A percentile compares a stretch with the other conserved stretches of the same genome.
These are phyloP conservation scores for Zenarchopterus dispar DNA, from an alignment of 2,797 vertebrate species.

Conservation along the genomic window DNA sequence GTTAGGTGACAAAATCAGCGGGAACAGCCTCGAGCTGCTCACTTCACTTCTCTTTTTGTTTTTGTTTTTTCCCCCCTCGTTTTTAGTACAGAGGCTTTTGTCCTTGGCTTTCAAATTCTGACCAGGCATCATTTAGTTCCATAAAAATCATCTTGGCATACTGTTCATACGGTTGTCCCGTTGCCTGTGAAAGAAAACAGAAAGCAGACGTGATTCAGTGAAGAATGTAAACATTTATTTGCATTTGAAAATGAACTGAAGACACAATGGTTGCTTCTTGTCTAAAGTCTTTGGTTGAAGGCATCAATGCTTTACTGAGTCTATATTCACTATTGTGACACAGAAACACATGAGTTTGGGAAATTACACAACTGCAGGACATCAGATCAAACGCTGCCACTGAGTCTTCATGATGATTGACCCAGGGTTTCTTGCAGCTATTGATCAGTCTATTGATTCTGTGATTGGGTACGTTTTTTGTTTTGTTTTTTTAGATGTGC, in stretches of 20 bases:
- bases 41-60: constrained; percentile 1
- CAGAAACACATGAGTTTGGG: too few relatives aligned
- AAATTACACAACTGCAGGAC: neutral
- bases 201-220: neutral
- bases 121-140: constrained; percentile 99
- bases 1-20: constrained; percentile 37
- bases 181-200: constrained; percentile 85
- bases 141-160: constrained; percentile 99
- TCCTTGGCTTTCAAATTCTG: constrained; percentile 99
- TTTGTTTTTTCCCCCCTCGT: constrained; percentile 8
- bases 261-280: too few relatives aligned
- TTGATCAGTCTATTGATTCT: constrained; percentile 29
- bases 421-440: too few relatives aligned
- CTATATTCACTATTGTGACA: too few relatives aligned
- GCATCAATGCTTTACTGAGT: too few relatives aligned
- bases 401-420: constrained; percentile 2
- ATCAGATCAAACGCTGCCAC: neutral
- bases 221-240: too few relatives aligned
- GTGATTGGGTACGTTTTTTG: constrained; percentile 14
- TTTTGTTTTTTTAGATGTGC: constrained; percentile 9
- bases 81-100: constrained; percentile 95
- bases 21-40: constrained; percentile 43
- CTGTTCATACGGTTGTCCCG: constrained; percentile 98
- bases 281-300: too few relatives aligned
- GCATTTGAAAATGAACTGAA: too few relatives aligned